These are phyloP conservation scores for Poeciliopsis occidentalis DNA, from an alignment of 2,113 vertebrate genomes.

Conservation along the genomic window DNA sequence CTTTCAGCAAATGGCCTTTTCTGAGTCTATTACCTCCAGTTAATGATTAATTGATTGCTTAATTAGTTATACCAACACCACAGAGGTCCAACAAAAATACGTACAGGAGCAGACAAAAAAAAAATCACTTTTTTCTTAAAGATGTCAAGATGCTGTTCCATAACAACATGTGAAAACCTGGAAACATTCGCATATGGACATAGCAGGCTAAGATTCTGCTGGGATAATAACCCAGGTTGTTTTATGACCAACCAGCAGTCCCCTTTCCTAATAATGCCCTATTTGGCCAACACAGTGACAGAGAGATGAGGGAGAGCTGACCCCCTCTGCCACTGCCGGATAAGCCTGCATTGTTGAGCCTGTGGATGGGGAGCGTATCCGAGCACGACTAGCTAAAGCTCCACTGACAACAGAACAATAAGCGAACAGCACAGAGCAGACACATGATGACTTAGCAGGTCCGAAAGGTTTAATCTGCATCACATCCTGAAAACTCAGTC, in stretches of 20 bases:
- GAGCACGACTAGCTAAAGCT: conserved; percentile 62
- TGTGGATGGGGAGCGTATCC: conserved; percentile 38
- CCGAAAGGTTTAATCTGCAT: conserved; percentile 72
- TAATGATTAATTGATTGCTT: no score
- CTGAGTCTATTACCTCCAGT: no score
- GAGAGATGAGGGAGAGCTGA: conserved; percentile 38
- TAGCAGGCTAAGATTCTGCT: conserved; percentile 58
- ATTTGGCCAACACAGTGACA: conserved; percentile 31
- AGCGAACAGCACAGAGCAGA: conserved; percentile 55
- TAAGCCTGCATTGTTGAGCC: conserved; percentile 66
- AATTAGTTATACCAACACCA: no score
- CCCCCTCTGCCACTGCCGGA: conserved; percentile 50
- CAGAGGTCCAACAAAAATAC: conserved; percentile 37
- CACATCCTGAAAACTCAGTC: conserved; percentile 70
- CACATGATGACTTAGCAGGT: conserved; percentile 75
- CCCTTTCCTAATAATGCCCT: conserved; percentile 48
- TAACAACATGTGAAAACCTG: conserved; percentile 37
- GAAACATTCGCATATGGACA: conserved; percentile 44
- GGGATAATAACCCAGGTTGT: conserved; percentile 35
- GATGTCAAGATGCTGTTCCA: conserved; percentile 49
- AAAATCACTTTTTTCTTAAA: conserved; percentile 31
- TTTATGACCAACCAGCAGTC: conserved; percentile 58
- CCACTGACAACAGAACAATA: conserved; percentile 76
- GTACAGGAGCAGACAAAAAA: not conserved
- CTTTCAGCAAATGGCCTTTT: no score